Evolutionary conservation across 2,888 invertebrate genomes (phyloP).

Genomic region (Thysanoteuthis rhombus): DNA sequence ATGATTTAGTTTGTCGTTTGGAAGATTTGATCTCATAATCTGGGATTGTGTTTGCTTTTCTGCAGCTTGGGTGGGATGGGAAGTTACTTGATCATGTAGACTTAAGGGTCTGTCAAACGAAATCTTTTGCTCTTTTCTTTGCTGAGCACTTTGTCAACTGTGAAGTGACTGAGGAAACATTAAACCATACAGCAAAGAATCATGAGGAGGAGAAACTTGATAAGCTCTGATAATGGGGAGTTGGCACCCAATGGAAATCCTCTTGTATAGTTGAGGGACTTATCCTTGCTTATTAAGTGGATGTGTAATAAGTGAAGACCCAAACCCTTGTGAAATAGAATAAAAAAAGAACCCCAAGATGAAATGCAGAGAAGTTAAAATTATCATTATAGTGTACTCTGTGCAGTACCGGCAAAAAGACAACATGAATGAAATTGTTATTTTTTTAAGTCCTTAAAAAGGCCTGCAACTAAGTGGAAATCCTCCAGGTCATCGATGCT

Average conservation of each 20-base stretch:
- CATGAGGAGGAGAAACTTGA: neutral
- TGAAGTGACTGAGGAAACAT: neutral
- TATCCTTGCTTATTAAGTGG: neutral
- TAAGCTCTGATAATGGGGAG: slow-evolving; percentile 12
- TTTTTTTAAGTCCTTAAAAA: too few species aligned
- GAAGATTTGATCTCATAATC: neutral
- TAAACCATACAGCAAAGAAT: neutral
- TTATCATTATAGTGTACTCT: too few species aligned
- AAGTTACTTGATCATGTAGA: neutral
- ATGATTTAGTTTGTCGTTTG: neutral
- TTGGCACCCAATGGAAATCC: neutral
- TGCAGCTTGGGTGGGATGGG: neutral
- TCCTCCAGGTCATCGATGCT: too few species aligned
- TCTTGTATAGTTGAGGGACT: neutral
- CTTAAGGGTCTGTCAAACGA: neutral
- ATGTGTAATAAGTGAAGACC: neutral
- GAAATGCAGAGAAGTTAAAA: neutral
- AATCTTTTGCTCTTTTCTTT: neutral
- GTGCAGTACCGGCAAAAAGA: too few species aligned
- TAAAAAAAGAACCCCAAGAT: neutral
- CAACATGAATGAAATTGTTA: too few species aligned
- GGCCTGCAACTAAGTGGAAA: too few species aligned
- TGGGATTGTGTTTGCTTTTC: neutral
- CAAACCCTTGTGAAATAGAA: too few species aligned
- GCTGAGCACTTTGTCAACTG: neutral